Percentiles rank a stretch among this genome's conserved stretches.
Conservation (phyloP, 2,888 invertebrate species). For the Rhogogaster chlorosoma region DNA sequence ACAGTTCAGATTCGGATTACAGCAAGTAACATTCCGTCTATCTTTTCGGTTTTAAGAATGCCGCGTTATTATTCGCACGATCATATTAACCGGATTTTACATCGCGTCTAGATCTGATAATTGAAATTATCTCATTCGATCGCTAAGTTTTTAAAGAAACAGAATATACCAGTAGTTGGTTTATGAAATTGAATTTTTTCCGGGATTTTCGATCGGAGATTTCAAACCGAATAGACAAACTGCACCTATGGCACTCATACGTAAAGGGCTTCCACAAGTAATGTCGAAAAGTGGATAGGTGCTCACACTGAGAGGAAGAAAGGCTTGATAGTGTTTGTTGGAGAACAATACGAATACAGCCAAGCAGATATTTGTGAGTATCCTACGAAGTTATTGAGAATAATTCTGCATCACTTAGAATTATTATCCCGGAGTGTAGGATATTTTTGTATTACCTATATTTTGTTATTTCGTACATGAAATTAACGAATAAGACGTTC, state of each 20-base stretch:
- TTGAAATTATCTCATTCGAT: neutral
- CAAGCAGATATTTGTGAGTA: neutral
- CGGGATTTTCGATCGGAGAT: neutral
- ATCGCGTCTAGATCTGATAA: neutral
- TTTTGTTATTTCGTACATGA: neutral
- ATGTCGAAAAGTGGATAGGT: neutral
- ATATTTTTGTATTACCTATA: neutral
- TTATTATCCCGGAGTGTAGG: neutral
- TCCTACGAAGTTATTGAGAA: neutral
- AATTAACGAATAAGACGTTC: neutral
- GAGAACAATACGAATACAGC: neutral
- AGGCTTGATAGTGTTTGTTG: neutral
- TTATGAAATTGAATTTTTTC: neutral
- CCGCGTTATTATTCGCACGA: neutral
- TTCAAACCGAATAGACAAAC: neutral
- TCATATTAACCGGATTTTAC: neutral
- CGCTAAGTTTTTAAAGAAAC: neutral
- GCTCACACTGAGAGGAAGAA: too few species aligned
- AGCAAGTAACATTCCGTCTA: neutral
- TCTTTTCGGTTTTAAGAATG: neutral
- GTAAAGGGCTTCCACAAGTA: neutral
- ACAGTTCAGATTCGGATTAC: constrained; percentile 8
- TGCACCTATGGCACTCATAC: neutral
- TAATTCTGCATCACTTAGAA: neutral
- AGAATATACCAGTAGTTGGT: neutral